Evolutionary conservation across 2,113 vertebrate genomes (phyloP), one percentile per base, ranked within the genome.

Genomic region (Balaeniceps rex): DNA sequence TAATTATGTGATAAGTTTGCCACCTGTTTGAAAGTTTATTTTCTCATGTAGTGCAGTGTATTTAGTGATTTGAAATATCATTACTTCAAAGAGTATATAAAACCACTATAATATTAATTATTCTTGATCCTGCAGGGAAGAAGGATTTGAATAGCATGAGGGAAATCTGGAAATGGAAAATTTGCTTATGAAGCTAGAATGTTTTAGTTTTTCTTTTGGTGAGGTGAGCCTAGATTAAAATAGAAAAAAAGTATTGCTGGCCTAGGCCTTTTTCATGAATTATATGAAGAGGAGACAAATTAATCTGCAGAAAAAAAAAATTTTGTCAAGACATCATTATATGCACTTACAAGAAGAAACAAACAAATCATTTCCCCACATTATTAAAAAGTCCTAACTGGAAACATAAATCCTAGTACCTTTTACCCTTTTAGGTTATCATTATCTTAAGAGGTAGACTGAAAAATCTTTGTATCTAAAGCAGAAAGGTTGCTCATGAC

Each of bases 301-400:
- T 86, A 71, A 77, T 94, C 88, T 88, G 11, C 49, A 69, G 44
- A 61, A 52, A 58, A 84, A 64, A 46, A 49, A 47, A n/a, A n/a
- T 88, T 88, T 79, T 95, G 76, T 88, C 34, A 74, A 72, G 83
- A 72, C 66, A 86, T 76, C 2, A 1, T 83, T 88, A 57, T 58
- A 40, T 49, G 46, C 68, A 83, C 34, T 96, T 96, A 81, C 24
- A 88, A 90, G 79, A 93, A 95, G 77, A 94, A 93, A 60, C 82
- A 94, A 94, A 92, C 83, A 94, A 92, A 93, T 96, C 71, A 93
- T 90, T 95, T 88, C 25, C 44, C 31, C 58, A 92, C 71, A 80
- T 86, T 94, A 93, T 94, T 93, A 90, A 93, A 93, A 95, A 83
- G 34, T 88, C 66, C 49, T 92, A 94, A 94, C 96, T 90, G 94